Percentiles rank a stretch among this genome's conserved stretches.
Evolutionary conservation across 2,113 vertebrate species (phyloP).

Genomic region (Mirounga angustirostris): DNA sequence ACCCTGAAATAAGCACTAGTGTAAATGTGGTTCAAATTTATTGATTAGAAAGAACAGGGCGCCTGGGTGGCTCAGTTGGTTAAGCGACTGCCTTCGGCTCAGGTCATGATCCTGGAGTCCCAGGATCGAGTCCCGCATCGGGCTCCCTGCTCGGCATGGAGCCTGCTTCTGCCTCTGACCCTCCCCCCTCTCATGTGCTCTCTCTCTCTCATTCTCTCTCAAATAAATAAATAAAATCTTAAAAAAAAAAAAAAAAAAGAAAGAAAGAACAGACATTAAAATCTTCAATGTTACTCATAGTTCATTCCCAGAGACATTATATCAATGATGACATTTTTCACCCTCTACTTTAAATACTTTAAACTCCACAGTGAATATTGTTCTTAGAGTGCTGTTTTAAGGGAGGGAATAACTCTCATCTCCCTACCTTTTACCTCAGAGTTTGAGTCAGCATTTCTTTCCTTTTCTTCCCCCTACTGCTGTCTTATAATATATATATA

Average conservation of each 20-base stretch:
- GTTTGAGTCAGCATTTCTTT: background rate
- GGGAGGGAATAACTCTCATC: background rate
- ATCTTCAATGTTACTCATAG: constrained; percentile 1
- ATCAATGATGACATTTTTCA: background rate
- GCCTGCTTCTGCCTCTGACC: too few relatives aligned
- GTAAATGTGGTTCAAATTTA: constrained; percentile 12
- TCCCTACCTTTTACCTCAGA: background rate
- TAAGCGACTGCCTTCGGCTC: too few relatives aligned
- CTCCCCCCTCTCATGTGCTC: too few relatives aligned
- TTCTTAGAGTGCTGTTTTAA: background rate
- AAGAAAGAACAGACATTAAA: constrained; percentile 24
- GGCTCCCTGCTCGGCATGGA: too few relatives aligned
- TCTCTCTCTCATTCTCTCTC: too few relatives aligned
- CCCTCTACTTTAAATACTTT: background rate
- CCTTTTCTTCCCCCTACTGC: background rate
- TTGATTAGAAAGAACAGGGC: constrained; percentile 51
- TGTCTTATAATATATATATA: background rate
- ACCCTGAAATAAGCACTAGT: background rate
- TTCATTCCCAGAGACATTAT: background rate
- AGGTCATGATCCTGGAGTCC: too few relatives aligned
- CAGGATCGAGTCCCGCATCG: too few relatives aligned
- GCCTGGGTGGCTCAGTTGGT: too few relatives aligned
- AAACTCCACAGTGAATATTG: background rate
- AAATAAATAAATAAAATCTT: too few relatives aligned
- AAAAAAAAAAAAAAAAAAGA: too few relatives aligned